Evolutionary conservation across 2,797 vertebrate genomes (phyloP).

Genomic region (Benthosema pterotum): DNA sequence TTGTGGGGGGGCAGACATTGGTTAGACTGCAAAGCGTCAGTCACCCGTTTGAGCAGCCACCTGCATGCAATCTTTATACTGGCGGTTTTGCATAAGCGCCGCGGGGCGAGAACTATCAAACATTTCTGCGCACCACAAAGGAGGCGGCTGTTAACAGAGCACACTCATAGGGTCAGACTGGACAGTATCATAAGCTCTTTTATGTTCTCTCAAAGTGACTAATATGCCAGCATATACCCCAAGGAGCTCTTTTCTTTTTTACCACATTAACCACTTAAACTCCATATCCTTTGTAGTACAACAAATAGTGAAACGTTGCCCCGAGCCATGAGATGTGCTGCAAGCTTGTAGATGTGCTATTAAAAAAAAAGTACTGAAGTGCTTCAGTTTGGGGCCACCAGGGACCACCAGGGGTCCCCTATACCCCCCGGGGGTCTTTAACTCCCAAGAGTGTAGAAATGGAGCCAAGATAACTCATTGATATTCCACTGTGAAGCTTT

Average conservation of each 20-base stretch:
- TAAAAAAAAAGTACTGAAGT: too few species aligned
- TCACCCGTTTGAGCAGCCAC: slow-evolving; percentile 1
- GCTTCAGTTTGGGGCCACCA: too few species aligned
- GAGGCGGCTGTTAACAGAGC: slow-evolving; percentile 6
- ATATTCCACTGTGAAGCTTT: too few species aligned
- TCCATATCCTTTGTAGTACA: too few species aligned
- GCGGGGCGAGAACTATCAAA: neutral
- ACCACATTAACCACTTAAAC: slow-evolving; percentile 41
- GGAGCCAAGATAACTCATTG: too few species aligned
- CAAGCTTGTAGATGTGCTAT: too few species aligned
- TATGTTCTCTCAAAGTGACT: slow-evolving; percentile 66
- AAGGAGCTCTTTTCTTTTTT: slow-evolving; percentile 46
- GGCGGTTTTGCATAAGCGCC: slow-evolving; percentile 10
- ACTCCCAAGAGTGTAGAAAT: too few species aligned
- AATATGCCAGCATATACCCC: slow-evolving; percentile 66
- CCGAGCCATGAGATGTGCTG: too few species aligned
- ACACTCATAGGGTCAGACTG: neutral
- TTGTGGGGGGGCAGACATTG: neutral
- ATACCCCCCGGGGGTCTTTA: too few species aligned
- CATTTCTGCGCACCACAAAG: slow-evolving; percentile 9
- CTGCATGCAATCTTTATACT: slow-evolving; percentile 26
- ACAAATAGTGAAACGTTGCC: too few species aligned
- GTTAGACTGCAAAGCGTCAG: neutral
- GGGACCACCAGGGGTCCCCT: too few species aligned
- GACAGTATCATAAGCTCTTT: slow-evolving; percentile 55